Evolutionary conservation across 2,113 vertebrate genomes (phyloP).

Genomic region (Asarcornis scutulata): DNA sequence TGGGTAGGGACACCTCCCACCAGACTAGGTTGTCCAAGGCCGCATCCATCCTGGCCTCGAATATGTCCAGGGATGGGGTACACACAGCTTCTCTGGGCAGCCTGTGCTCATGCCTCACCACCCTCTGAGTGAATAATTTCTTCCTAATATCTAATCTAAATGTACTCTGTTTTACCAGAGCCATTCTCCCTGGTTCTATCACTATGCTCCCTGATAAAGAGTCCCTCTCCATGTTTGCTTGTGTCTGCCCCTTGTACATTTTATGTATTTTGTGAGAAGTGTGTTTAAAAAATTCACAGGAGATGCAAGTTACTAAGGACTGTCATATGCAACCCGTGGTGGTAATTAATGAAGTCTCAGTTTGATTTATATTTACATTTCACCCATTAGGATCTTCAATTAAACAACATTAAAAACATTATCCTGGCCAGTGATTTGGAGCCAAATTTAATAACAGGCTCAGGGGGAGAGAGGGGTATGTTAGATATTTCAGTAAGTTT

Average conservation of each 20-base stretch:
- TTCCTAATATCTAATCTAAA: no score
- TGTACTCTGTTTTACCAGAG: no score
- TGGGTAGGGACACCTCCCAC: no score
- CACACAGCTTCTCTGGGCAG: no score
- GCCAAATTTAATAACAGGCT: background rate
- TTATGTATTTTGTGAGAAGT: fast-evolving
- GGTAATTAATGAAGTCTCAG: background rate
- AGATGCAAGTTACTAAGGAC: background rate
- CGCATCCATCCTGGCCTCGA: no score
- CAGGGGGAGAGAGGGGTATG: fast-evolving
- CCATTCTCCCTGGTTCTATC: no score
- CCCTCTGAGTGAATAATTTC: no score
- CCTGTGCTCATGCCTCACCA: no score
- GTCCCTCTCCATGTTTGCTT: background rate
- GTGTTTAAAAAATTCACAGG: background rate
- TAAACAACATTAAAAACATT: background rate
- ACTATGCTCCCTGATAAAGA: no score
- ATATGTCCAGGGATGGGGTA: no score
- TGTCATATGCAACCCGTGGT: background rate
- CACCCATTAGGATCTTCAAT: background rate
- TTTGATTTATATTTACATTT: background rate
- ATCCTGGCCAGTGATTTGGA: background rate
- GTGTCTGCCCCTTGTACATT: background rate
- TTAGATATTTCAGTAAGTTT: background rate
- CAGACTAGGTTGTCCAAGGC: no score